Evolutionary conservation across 2,888 invertebrate genomes (phyloP).

Genomic region (Caenorhabditis doughertyi): DNA sequence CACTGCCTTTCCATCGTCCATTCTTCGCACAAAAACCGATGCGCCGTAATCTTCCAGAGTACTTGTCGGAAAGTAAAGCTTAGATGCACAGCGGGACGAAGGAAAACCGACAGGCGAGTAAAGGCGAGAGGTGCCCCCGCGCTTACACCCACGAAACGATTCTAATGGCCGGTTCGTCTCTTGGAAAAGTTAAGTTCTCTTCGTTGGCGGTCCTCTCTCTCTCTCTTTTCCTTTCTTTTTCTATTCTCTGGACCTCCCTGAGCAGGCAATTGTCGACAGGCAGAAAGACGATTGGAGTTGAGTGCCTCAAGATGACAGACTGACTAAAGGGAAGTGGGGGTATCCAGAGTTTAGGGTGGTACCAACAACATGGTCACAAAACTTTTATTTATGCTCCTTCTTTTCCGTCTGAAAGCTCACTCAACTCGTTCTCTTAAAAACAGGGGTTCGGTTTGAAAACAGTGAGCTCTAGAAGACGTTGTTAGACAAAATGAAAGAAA

Average conservation of each 20-base stretch:
- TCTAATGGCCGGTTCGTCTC: conserved; percentile 54
- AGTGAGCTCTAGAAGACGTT: conserved; percentile 2
- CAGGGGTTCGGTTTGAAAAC: neutral
- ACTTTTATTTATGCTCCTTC: conserved; percentile 3
- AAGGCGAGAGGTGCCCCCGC: conserved; percentile 29
- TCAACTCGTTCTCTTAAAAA: too few species aligned
- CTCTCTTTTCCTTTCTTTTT: too few species aligned
- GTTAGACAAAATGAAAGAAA: conserved; percentile 24
- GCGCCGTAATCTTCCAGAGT: conserved; percentile 65
- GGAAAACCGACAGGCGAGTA: conserved; percentile 22
- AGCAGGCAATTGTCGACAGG: conserved; percentile 53
- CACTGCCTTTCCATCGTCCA: conserved; percentile 46
- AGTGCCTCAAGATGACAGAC: conserved; percentile 34
- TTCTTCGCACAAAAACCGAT: conserved; percentile 60
- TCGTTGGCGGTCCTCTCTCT: conserved; percentile 2
- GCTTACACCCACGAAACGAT: conserved; percentile 61
- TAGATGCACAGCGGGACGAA: conserved; percentile 35
- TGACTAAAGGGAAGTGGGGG: conserved; percentile 17
- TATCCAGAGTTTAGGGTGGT: conserved; percentile 10
- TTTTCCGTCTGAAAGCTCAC: too few species aligned
- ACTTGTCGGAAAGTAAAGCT: conserved; percentile 65
- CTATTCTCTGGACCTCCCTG: neutral
- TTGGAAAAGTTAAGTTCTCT: conserved; percentile 53
- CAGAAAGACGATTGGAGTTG: conserved; percentile 38
- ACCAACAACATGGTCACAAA: conserved; percentile 39